These are phyloP conservation scores for Decapterus maruadsi DNA, from an alignment of 2,797 vertebrate genomes.

Conservation along the genomic window DNA sequence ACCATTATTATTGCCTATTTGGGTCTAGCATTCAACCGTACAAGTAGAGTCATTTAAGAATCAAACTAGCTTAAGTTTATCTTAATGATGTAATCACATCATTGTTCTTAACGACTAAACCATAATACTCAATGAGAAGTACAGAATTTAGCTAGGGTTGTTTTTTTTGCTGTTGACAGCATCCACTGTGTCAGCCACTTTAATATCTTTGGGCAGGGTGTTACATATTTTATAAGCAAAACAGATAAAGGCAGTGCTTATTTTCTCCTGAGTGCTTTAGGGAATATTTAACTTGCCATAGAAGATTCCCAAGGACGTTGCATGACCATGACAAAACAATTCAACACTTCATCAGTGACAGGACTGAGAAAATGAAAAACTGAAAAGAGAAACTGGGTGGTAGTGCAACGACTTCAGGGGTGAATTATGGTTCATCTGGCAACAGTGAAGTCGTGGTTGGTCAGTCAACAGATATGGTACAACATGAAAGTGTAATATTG, in stretches of 20 bases:
- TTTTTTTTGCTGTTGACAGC: background rate
- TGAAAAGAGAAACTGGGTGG: background rate
- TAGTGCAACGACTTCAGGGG: background rate
- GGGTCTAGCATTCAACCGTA: background rate
- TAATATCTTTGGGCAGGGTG: constrained; percentile 20
- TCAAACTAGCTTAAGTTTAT: background rate
- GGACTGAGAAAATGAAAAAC: background rate
- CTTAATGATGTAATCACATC: background rate
- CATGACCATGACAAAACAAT: background rate
- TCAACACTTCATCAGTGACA: constrained; percentile 9
- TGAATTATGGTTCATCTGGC: constrained; percentile 17
- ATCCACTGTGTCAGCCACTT: constrained; percentile 12
- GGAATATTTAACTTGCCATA: constrained; percentile 24
- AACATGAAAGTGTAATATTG: constrained; percentile 21
- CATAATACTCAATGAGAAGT: background rate
- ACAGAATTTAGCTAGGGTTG: background rate
- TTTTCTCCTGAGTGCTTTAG: constrained; percentile 26
- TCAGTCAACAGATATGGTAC: background rate
- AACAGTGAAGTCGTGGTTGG: constrained; percentile 4
- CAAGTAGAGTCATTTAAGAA: background rate
- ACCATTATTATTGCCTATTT: no score
- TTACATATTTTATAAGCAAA: constrained; percentile 38
- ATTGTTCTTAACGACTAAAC: background rate
- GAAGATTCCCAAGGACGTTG: constrained; percentile 12
- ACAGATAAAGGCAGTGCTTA: constrained; percentile 17